A percentile compares a stretch with the other conserved stretches of the same genome.
These are phyloP conservation scores for Formicarius rufipectus DNA, from an alignment of 2,113 vertebrate genomes.

Conservation along the genomic window DNA sequence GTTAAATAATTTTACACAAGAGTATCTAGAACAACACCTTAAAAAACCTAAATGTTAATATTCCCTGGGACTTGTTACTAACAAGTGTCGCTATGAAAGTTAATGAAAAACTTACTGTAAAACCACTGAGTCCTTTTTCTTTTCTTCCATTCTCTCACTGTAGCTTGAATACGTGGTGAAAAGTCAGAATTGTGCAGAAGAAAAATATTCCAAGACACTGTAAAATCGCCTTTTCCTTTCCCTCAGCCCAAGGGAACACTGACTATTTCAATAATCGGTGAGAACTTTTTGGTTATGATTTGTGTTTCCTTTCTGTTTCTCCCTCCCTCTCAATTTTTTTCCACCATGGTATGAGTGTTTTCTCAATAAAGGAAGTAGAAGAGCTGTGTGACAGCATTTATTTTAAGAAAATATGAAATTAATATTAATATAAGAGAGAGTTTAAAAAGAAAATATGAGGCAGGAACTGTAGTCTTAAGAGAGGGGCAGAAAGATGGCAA, in stretches of 20 bases:
- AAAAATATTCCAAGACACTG: constrained; percentile 41
- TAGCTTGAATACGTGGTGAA: constrained; percentile 6
- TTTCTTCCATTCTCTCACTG: neutral
- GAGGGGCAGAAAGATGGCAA: neutral
- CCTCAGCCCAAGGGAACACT: constrained; percentile 30
- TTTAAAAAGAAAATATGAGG: neutral
- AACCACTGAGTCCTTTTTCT: neutral
- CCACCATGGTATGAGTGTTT: constrained; percentile 12
- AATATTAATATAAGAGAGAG: neutral
- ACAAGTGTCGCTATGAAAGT: neutral
- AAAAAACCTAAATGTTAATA: neutral
- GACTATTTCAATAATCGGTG: constrained; percentile 55
- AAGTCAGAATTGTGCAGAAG: constrained; percentile 32
- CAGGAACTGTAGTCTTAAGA: neutral
- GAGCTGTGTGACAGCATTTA: neutral
- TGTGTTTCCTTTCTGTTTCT: constrained; percentile 62
- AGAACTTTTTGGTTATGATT: constrained; percentile 45
- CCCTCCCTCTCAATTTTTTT: constrained; percentile 48
- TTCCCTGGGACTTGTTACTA: neutral
- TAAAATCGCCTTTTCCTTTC: constrained; percentile 24
- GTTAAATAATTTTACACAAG: neutral
- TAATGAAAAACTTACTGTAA: constrained; percentile 50
- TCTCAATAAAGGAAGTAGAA: constrained; percentile 55
- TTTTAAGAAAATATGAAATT: constrained; percentile 41
- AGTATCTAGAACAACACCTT: neutral